Evolutionary conservation across 2,113 vertebrate species (phyloP).

Genomic region (Solea senegalensis): DNA sequence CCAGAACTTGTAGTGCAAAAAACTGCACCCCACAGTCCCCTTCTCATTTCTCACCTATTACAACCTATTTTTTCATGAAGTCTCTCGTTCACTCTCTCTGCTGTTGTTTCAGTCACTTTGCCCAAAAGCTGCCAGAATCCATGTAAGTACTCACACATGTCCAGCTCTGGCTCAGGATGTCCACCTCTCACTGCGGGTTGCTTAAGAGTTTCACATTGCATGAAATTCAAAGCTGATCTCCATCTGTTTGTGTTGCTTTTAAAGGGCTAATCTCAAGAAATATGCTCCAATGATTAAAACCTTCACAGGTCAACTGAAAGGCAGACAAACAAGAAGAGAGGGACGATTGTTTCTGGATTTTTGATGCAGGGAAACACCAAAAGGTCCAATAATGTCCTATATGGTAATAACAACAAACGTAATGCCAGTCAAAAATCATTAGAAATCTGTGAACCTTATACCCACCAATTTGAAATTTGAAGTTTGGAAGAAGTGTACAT

Average conservation of each 20-base stretch:
- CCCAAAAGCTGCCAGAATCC: too few relatives aligned
- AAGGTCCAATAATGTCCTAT: too few relatives aligned
- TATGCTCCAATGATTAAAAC: neutral
- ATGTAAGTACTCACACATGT: conserved; percentile 50
- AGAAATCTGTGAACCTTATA: too few relatives aligned
- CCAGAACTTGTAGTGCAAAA: too few relatives aligned
- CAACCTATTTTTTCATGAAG: conserved; percentile 35
- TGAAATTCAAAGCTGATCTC: conserved; percentile 20
- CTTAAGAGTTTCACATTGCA: conserved; percentile 27
- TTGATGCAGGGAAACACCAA: too few relatives aligned
- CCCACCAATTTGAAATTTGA: too few relatives aligned
- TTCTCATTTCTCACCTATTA: conserved; percentile 38
- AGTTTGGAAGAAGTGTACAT: too few relatives aligned
- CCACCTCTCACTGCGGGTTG: conserved; percentile 39
- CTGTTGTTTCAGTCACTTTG: conserved; percentile 23
- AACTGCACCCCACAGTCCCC: neutral
- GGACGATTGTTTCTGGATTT: neutral
- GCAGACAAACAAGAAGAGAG: neutral
- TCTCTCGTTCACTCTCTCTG: neutral
- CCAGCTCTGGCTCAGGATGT: conserved; percentile 36
- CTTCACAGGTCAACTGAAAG: conserved; percentile 3
- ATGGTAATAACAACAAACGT: too few relatives aligned
- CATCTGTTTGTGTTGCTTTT: conserved; percentile 2
- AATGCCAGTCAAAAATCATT: too few relatives aligned
- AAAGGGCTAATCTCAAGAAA: neutral